phyloP scores from a whole-genome alignment of 35 echinoderm and acorn worm species.

The Lytechinus pictus region DNA sequence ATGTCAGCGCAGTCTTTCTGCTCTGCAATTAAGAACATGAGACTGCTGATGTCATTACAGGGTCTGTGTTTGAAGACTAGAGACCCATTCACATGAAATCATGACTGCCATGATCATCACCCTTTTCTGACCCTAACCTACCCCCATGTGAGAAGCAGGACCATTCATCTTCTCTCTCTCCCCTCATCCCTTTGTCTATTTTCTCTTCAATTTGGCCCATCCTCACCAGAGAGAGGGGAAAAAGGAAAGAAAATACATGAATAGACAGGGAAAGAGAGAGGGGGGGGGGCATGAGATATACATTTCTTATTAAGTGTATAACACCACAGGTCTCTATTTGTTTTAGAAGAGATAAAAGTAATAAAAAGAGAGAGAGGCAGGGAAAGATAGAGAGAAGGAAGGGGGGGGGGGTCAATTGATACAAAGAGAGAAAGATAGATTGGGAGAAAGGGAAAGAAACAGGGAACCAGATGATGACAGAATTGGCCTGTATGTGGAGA shows the following conservation, averaged over 20 bases:
- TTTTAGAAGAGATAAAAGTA: too few species aligned
- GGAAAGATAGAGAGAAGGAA: too few species aligned
- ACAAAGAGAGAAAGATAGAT: too few species aligned
- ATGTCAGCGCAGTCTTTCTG: neutral
- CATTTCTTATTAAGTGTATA: too few species aligned
- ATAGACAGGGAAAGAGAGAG: neutral
- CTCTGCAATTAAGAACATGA: neutral
- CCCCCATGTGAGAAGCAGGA: conserved; percentile 7
- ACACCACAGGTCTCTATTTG: too few species aligned
- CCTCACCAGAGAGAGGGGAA: neutral
- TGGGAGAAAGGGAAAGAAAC: neutral
- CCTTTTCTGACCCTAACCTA: neutral
- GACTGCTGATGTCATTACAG: neutral
- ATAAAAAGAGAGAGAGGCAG: too few species aligned
- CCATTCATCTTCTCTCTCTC: neutral
- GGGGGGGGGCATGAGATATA: neutral
- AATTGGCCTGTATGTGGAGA: too few species aligned
- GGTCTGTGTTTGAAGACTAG: neutral
- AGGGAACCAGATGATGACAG: too few species aligned
- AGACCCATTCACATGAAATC: neutral
- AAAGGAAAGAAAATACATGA: neutral
- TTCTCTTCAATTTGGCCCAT: neutral
- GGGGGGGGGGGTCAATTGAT: too few species aligned
- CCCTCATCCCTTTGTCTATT: conserved; percentile 17
- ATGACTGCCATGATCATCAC: conserved; percentile 6